Evolutionary conservation across 1,140 invertebrate genomes (phyloP).

Genomic region (Heliconius himera): DNA sequence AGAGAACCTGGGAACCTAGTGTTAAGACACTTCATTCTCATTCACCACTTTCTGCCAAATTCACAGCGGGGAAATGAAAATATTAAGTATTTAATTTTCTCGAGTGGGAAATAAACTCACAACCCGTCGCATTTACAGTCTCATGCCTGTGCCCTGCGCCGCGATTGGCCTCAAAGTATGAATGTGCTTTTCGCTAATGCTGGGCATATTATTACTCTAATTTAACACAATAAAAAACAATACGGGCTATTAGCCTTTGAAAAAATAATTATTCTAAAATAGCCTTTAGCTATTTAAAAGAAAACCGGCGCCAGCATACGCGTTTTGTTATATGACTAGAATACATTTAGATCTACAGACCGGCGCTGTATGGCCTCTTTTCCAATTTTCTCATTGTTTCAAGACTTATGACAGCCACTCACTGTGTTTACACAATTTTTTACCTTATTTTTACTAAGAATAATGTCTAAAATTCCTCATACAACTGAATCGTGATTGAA

Average conservation of each 20-base stretch:
- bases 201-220: background rate
- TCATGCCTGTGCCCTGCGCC: too few relatives aligned
- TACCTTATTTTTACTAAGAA: background rate
- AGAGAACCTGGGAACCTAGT: too few relatives aligned
- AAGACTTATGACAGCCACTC: background rate
- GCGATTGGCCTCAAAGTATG: background rate
- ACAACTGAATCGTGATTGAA: background rate
- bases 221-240: background rate
- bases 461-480: background rate
- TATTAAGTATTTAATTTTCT: too few relatives aligned
- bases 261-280: background rate
- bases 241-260: background rate
- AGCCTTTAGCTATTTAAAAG: background rate
- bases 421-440: background rate
- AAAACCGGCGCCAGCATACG: background rate
- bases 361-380: slow-evolving; percentile 30
- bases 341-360: slow-evolving; percentile 18
- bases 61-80: too few relatives aligned
- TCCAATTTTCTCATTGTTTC: slow-evolving; percentile 46
- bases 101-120: too few relatives aligned
- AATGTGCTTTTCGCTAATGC: background rate
- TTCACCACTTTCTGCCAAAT: too few relatives aligned
- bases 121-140: too few relatives aligned
- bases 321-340: background rate
- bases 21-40: too few relatives aligned